phyloP scores from a whole-genome alignment of 2,888 invertebrate genomes.

The Dasypolia templi region DNA sequence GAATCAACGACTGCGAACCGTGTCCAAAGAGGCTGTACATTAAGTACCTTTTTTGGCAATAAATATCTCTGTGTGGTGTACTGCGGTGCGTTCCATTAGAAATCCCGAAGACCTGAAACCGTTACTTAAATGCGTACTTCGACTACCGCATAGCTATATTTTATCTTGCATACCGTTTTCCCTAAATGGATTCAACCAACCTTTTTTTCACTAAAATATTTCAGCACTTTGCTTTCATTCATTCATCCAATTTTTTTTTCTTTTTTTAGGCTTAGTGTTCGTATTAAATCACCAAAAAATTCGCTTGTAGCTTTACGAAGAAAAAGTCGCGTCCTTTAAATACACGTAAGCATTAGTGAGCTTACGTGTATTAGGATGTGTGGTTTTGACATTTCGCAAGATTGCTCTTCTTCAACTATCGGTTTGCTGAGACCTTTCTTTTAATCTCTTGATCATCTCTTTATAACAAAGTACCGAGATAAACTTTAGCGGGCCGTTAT shows the following conservation, averaged over 20 bases:
- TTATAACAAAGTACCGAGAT: background rate
- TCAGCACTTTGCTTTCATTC: conserved; percentile 9
- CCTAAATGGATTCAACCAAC: conserved; percentile 5
- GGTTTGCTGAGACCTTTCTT: background rate
- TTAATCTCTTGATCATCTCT: background rate
- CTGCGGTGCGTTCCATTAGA: background rate
- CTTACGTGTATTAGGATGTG: background rate
- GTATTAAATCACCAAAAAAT: conserved; percentile 19
- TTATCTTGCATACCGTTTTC: background rate
- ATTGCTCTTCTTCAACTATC: background rate
- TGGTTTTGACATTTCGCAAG: background rate
- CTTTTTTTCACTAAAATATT: conserved; percentile 29
- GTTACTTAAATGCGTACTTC: background rate
- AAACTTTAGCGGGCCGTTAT: background rate
- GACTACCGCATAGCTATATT: background rate
- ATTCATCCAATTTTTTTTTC: conserved; percentile 16
- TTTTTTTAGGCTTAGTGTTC: conserved; percentile 23
- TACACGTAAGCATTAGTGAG: background rate
- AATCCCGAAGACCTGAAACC: background rate
- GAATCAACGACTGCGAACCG: background rate
- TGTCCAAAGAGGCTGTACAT: background rate
- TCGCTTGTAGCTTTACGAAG: background rate
- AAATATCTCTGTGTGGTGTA: background rate
- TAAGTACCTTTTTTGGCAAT: background rate
- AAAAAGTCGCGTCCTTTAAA: background rate